Conservation (phyloP, 2,797 vertebrate genomes). For the Ceyx erithaca region DNA sequence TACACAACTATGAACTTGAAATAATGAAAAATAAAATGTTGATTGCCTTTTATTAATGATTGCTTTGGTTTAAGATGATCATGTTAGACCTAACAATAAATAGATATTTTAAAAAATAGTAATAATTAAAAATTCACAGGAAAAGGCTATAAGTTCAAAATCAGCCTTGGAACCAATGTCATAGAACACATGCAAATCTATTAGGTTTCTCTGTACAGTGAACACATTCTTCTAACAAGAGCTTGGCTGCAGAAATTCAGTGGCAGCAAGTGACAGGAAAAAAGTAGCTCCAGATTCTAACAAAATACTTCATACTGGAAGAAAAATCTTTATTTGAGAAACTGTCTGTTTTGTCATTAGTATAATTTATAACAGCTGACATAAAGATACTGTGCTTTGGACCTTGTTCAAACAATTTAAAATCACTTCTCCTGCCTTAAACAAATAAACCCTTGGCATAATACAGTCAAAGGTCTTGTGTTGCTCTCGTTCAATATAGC, state of each 20-base stretch:
- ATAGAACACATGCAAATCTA: neutral
- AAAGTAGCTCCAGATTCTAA: neutral
- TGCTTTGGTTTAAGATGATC: neutral
- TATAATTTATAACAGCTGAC: slow-evolving; percentile 15
- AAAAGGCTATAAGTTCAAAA: neutral
- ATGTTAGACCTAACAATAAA: neutral
- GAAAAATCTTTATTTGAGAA: slow-evolving; percentile 13
- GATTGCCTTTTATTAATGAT: neutral
- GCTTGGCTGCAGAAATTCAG: neutral
- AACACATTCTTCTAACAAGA: neutral
- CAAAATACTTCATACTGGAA: neutral
- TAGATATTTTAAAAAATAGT: neutral
- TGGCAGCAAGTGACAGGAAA: neutral
- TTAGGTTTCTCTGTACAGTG: neutral
- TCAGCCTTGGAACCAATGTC: neutral
- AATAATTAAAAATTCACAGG: neutral
- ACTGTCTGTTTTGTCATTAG: neutral
- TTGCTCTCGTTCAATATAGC: neutral
- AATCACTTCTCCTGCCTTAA: slow-evolving; percentile 11
- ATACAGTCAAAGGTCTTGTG: neutral
- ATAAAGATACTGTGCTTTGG: neutral
- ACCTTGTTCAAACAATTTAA: slow-evolving; percentile 52
- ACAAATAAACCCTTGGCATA: slow-evolving; percentile 1
- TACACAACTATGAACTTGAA: neutral
- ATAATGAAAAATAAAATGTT: neutral